Evolutionary conservation across 2,888 invertebrate genomes (phyloP), one percentile per base, ranked within the genome.

Genomic region (Nymphalis urticae): DNA sequence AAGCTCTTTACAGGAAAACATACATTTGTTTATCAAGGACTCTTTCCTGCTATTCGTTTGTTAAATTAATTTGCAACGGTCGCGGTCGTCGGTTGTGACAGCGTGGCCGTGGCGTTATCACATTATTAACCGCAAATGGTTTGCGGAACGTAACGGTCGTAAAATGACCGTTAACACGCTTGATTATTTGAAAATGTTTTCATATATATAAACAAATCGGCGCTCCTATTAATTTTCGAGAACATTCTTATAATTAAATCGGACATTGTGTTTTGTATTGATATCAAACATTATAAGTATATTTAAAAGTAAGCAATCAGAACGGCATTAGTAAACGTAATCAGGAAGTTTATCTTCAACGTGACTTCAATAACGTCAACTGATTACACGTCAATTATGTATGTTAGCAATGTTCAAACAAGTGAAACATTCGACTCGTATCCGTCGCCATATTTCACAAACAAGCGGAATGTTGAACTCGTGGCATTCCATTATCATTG

Each of bases 61-160:
- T 69, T 76, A 72, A 81, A 82, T 82, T 81, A 77, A 83, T 82
- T 82, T 75, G 77, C 79, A 62, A 61, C 73, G 75, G 73, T 50
- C 71, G 72, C 67, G 62, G 53, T 60, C 66, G 64, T 62, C 73
- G 72, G 72, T 72, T 72, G 67, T 62, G 67, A 72, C 72, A 69
- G 21, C 54, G 42, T 42, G 56, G 64, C 69, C 54, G 42, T 42
- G 56, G 64, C 69, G 72, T 71, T 73, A 68, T 69, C 72, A 67
- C 69, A 73, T 71, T 73, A 68, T 69, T 73, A 67, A 63, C 66
- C 67, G 68, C 68, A 73, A 64, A 48, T 68, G 58, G 59, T 62
- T 21, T 62, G 50, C 50, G 50, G 13, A 42, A 42, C 50, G 50
- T 50, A n/a, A 50, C 19, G 17, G 50, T 50, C 19, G 8, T 50